Evolutionary conservation across 1,140 invertebrate genomes (phyloP), one percentile per base, ranked within the genome.

Genomic region (Liolophura sinensis): DNA sequence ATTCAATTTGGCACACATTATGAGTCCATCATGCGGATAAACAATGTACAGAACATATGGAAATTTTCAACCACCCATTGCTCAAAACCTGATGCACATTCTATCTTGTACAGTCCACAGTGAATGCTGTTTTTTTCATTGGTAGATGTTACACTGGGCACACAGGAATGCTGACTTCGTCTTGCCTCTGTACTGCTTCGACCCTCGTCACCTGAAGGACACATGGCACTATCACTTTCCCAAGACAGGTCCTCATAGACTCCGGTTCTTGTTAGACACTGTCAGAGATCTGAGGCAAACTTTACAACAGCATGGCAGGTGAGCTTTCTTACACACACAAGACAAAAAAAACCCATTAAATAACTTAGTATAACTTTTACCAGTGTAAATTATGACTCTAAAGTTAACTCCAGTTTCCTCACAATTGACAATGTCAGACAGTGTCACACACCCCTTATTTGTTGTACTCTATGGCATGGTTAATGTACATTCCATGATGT

Each of bases 151-250:
- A 7, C 64, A 67, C 12, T 74, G 69, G 65, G 69, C 66, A 18
- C 60, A 64, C 25, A 73, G 61, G 50, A 71, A 74, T 61, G 65
- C 66, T 55, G 74, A 77, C 58, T 62, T 64, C 57, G 67, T 85
- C 20, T 48, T 85, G 24, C 82, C 82, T n/a, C 18, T 85, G 11
- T 85, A 84, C 58, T 84, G 82, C 66, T 84, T 83, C 72, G 83
- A 85, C 62, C 81, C 82, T 18, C 54, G 78, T 4, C 78, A 83
- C 62, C 82, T 77, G 60, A 64, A 71, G 66, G 78, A 73, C 58
- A 78, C 83, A 14, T 78, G 76, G 47, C 77, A 80, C 55, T 81
- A 74, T 62, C 64, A 62, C 47, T 78, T 85, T 66, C 75, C 81
- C n/a, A 84, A 84, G 68, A 81, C 80, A 25, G 83, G 81, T 11